These are phyloP conservation scores for Colistium nudipinnis DNA, from an alignment of 2,113 vertebrate genomes.

Conservation along the genomic window DNA sequence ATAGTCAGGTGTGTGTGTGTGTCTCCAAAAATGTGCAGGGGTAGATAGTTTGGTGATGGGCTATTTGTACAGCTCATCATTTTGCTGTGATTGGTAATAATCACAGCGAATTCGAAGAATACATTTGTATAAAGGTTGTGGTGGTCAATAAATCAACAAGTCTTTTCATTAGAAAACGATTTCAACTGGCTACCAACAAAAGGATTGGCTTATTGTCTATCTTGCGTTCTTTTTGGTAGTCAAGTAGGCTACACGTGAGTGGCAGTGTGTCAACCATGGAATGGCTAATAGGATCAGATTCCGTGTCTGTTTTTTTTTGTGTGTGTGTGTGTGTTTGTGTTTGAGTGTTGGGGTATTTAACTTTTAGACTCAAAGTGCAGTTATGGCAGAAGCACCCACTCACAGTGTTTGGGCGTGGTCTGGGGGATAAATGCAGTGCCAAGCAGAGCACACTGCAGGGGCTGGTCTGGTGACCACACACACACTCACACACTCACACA, in stretches of 20 bases:
- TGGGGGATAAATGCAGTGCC: slow-evolving; percentile 57
- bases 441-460: slow-evolving; percentile 50
- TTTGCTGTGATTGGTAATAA: not conserved
- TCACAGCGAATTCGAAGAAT: not conserved
- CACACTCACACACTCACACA: slow-evolving; percentile 28
- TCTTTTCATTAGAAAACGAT: not conserved
- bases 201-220: not conserved
- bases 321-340: not conserved
- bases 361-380: slow-evolving; percentile 52
- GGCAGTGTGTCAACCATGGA: slow-evolving; percentile 59
- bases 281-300: slow-evolving; percentile 61
- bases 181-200: not conserved
- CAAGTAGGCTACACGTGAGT: slow-evolving; percentile 21
- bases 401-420: slow-evolving; percentile 52
- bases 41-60: no score
- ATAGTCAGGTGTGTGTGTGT: no score
- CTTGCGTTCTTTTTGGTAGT: slow-evolving; percentile 12
- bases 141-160: not conserved
- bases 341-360: slow-evolving; percentile 28
- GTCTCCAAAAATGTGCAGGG: no score
- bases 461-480: slow-evolving; percentile 61
- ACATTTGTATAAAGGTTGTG: no score
- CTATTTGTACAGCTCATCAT: no score
- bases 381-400: slow-evolving; percentile 34
- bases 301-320: slow-evolving; percentile 2